Base-by-base conservation (phyloP, 2,113 vertebrate species). In the Passer domesticus region DNA sequence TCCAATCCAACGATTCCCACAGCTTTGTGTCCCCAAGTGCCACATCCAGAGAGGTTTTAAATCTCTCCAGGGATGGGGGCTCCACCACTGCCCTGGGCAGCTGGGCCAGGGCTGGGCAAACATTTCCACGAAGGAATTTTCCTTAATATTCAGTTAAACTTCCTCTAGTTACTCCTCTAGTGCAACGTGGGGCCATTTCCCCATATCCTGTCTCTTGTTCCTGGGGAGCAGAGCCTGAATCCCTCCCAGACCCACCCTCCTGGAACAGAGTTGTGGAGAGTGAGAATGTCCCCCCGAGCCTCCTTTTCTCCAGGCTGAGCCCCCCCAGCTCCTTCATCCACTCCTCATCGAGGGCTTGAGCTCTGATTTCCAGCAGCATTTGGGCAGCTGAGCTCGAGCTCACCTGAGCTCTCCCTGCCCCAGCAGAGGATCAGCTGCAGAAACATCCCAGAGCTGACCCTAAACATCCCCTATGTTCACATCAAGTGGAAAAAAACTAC, bases 381-480 rank as follows among this genome's bases (percentile, higher is more conserved):
- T 15, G 35, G 15, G 73, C 52, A 41, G 50, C 63, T 3, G 7
- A 73, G 35, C 31, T 10, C 6, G 6, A 76, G 3, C 7, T 12
- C 31, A 0, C 5, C 1, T 0, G n/a, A 63, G 83, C 68, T 30
- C 27, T 6, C 41, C 44, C 43, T 7, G 5, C 14, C 41, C 30
- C 8, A 1, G 9, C 1, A 4, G 39, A 20, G n/a, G 13, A 20
- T 28, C 25, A 4, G 21, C 56, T 2, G 25, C 5, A 2, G 35
- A 16, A 44, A 13, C 8, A 1, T 0, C 46, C 66, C 35, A 0
- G 23, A 53, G 17, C 68, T 15, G 59, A 5, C 33, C 74, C 55
- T 46, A 7, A 12, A 12, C 11, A 5, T 6, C 7, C 19, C 55
- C 58, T 4, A 0, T 1, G 8, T 0, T 4, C 30, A 9, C 1